Evolutionary conservation across 2,797 vertebrate species (phyloP), one percentile per base, ranked within the genome.

Genomic region (Catostomus latipinnis): DNA sequence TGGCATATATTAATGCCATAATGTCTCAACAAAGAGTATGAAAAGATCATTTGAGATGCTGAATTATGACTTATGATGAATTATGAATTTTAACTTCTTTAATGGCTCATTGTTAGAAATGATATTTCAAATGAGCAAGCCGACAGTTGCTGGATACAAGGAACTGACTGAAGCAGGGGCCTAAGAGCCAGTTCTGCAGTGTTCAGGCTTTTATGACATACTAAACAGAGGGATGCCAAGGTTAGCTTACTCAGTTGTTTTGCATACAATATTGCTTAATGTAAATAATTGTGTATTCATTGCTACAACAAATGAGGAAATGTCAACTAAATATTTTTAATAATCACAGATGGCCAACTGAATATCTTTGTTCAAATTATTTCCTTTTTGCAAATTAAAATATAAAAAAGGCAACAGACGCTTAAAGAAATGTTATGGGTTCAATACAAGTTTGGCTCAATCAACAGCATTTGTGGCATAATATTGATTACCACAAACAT

Each of bases 191-290:
- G 34, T 34, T 34, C 34, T 34, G 34, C 34, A 34, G 34, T 34
- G 34, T 34, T 34, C 34, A 34, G 6, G n/a, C 8, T 70, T 62
- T 22, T 16, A 34, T 58, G 62, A 56, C 46, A 11, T 16, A 69
- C 43, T 53, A 45, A 76, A 70, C 34, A 34, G 34, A 65, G 43
- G 14, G 58, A 54, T 63, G 63, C 46, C 66, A 49, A 52, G 13
- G 34, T 34, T 34, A 34, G 34, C 34, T 34, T 67, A 14, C 6
- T 46, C 71, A 66, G 73, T n/a, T 13, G 34, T 85, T 88, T 87
- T 89, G 82, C 87, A 88, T 90, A 73, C 75, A 53, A 14, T 62
- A 50, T 71, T 63, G 49, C 56, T n/a, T 72, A 71, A 89, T 90
- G 88, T 85, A 89, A 91, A 90, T 80, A 9, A 34, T 52, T 82